A percentile compares a stretch with the other conserved stretches of the same genome.
These are phyloP conservation scores for Venturia canescens DNA, from an alignment of 1,140 invertebrate species.

Conservation along the genomic window DNA sequence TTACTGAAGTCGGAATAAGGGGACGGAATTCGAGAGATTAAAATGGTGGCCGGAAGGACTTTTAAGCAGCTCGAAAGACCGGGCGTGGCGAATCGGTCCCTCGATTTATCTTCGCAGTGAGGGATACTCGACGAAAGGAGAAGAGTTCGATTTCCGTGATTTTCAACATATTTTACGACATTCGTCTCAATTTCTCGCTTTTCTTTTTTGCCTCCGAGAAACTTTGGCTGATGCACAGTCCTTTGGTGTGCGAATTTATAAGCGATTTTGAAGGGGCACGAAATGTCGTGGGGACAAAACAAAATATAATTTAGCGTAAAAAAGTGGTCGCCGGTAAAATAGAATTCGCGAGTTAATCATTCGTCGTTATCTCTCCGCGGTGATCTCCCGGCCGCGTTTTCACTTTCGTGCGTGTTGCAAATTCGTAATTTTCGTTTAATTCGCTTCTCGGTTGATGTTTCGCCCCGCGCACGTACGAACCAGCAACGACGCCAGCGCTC, in stretches of 20 bases:
- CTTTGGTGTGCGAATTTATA: neutral
- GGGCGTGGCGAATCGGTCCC: neutral
- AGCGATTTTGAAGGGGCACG: neutral
- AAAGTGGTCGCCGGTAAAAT: neutral
- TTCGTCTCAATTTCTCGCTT: neutral
- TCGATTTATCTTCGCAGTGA: neutral
- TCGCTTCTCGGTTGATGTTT: neutral
- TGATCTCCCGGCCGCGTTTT: constrained; percentile 9
- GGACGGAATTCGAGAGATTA: neutral
- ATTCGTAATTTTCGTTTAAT: constrained; percentile 32
- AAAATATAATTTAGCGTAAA: neutral
- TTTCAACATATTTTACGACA: neutral
- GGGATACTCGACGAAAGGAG: neutral
- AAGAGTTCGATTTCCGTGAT: neutral
- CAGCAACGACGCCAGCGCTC: neutral
- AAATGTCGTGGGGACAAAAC: no score
- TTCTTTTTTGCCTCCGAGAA: neutral
- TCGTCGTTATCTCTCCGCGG: neutral
- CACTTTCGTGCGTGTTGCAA: constrained; percentile 29
- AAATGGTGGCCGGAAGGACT: neutral
- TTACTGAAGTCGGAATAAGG: neutral
- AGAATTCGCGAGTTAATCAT: neutral
- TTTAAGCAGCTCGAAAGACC: neutral
- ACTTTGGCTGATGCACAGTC: no score
- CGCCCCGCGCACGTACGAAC: no score